Evolutionary conservation across 2,113 vertebrate genomes (phyloP), one percentile per base, ranked within the genome.

Genomic region (Electrona antarctica): DNA sequence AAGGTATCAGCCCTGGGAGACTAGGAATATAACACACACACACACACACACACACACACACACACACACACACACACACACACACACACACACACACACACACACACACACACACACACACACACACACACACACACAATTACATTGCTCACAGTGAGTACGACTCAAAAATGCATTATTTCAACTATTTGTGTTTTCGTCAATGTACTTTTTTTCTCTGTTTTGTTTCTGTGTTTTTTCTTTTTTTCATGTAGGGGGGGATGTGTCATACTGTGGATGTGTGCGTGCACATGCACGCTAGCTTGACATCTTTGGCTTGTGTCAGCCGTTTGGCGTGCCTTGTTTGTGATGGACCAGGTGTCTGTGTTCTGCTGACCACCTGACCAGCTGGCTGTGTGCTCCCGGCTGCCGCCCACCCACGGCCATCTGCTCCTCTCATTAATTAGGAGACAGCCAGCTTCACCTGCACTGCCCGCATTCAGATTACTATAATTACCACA

Each of bases 371-470:
- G 88, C 72, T 92, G 89, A 91, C 91, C 90, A 93, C 87, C 90
- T 93, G 91, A 93, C 90, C 78, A 59, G 77, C 86, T 83, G 63
- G 64, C 85, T 79, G 87, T 81, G 75, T 28, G 80, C 85, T 78
- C 76, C 64, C 79, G 64, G 81, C 87, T 90, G 82, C 85, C 89
- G 76, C 91, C 92, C 92, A 91, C 92, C 79, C 74, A 64, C 73
- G 72, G 76, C 93, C 93, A 94, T 94, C 92, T 94, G 93, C 88
- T 93, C 85, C 63, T 10, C 88, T 88, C 88, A 89, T 91, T 93
- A 93, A 93, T 93, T 92, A 92, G 88, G 86, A 92, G 88, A 85
- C 86, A 84, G 88, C 90, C 88, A 89, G 91, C 85, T 92, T 93
- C 93, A 94, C 92, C 93, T 94, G 93, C 91, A 85, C 85, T 81